A percentile compares a stretch with the other conserved stretches of the same genome.
Conservation (phyloP, 2,113 vertebrate genomes). For the Antechinus stuartii region DNA sequence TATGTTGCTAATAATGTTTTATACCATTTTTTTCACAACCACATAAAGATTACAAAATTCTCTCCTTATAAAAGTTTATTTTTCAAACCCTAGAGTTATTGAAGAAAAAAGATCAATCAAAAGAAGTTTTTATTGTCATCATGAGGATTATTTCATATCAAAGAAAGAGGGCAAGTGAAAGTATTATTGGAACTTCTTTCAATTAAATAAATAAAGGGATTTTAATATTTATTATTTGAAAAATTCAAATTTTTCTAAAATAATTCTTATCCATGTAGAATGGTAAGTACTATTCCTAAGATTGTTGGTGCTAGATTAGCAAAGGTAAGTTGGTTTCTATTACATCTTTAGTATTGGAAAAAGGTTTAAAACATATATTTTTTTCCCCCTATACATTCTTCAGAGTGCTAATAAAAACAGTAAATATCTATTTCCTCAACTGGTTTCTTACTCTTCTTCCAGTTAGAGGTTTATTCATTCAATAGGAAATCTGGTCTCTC, state of each 20-base stretch:
- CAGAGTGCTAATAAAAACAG: background rate
- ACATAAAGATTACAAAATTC: background rate
- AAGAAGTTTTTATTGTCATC: background rate
- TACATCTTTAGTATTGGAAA: background rate
- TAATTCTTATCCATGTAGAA: background rate
- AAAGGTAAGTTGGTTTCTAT: background rate
- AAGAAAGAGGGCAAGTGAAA: background rate
- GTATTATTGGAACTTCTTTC: background rate
- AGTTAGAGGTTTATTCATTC: background rate
- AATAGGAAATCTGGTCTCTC: background rate
- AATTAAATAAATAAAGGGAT: background rate
- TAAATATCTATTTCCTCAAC: background rate
- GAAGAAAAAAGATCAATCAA: background rate
- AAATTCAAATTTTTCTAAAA: background rate
- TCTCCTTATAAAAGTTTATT: background rate
- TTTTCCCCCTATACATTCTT: background rate
- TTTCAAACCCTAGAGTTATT: background rate
- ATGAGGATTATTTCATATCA: background rate
- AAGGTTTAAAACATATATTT: background rate
- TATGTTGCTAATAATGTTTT: background rate
- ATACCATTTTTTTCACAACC: background rate
- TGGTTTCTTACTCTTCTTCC: background rate
- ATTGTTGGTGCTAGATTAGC: background rate
- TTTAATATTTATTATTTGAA: background rate
- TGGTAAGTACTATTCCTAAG: background rate